phyloP scores from a whole-genome alignment of 2,888 invertebrate species.

The Pollenia labialis region DNA sequence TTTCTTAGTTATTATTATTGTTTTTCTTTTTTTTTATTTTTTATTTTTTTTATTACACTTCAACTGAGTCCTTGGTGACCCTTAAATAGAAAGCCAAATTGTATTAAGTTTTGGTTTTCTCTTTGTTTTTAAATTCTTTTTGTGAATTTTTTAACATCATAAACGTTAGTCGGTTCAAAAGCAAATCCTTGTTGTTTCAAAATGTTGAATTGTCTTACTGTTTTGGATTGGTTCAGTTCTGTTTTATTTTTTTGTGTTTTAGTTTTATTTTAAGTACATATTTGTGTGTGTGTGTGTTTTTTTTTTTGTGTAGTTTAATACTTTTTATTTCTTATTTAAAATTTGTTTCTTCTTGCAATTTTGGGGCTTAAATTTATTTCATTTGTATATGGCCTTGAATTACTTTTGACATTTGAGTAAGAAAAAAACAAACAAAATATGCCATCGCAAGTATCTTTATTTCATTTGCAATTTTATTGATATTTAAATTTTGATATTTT shows the following conservation, averaged over 20 bases:
- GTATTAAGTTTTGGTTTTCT: not conserved
- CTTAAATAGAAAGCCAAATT: conserved; percentile 1
- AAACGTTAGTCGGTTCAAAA: not conserved
- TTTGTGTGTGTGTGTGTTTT: not conserved
- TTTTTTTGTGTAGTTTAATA: conserved; percentile 10
- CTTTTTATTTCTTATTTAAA: not conserved
- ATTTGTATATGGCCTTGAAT: conserved; percentile 22
- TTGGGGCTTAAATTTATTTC: conserved; percentile 18
- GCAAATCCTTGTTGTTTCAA: conserved; percentile 15
- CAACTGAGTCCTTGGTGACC: not conserved
- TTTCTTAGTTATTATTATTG: not conserved
- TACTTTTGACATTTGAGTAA: not conserved
- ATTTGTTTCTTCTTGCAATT: not conserved
- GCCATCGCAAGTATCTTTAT: not conserved
- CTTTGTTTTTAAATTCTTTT: not conserved
- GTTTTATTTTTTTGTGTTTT: not conserved
- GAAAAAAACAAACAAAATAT: not conserved
- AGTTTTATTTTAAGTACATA: not conserved
- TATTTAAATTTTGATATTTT: not conserved
- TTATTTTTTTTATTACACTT: not conserved
- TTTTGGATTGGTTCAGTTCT: not conserved
- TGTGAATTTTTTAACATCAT: not conserved
- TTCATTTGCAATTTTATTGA: conserved; percentile 4
- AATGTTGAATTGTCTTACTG: conserved; percentile 1
- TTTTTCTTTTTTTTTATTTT: too few species aligned